Evolutionary conservation across 2,113 vertebrate species (phyloP).

Genomic region (Odontophorus gujanensis): DNA sequence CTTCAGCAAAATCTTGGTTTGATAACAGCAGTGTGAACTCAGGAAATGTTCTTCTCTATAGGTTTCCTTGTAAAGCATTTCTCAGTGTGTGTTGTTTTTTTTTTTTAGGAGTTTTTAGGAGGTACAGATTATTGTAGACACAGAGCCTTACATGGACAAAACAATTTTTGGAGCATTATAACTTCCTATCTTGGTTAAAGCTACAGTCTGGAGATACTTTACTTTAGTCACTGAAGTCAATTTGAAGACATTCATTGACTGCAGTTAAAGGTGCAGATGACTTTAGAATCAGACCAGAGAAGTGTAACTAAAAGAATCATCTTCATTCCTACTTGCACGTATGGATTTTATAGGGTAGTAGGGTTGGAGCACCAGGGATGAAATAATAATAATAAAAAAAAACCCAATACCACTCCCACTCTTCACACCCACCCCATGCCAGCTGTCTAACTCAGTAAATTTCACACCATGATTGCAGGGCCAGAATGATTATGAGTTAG

Average conservation of each 20-base stretch:
- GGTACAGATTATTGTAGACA: not conserved
- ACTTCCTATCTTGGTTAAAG: not conserved
- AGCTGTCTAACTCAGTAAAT: slow-evolving; percentile 63
- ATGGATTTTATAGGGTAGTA: slow-evolving; percentile 25
- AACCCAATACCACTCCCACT: slow-evolving; percentile 43
- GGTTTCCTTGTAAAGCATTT: slow-evolving; percentile 9
- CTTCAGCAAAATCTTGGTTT: not conserved
- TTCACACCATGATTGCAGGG: slow-evolving; percentile 65
- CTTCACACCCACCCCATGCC: slow-evolving; percentile 64
- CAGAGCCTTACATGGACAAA: not conserved
- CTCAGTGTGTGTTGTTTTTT: not conserved
- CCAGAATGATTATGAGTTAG: slow-evolving; percentile 54
- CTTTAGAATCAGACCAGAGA: not conserved
- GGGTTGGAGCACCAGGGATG: slow-evolving; percentile 57
- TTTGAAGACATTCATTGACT: not conserved
- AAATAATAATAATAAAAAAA: slow-evolving; percentile 51
- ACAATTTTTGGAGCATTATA: not conserved
- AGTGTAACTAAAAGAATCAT: not conserved
- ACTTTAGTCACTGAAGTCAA: not conserved
- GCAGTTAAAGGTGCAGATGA: not conserved
- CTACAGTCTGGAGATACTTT: not conserved
- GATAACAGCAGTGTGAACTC: not conserved
- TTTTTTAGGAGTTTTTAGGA: not conserved
- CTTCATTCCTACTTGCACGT: not conserved
- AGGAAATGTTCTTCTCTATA: not conserved